Base-by-base conservation (phyloP, 1,140 invertebrate genomes). In the Drosophila pseudoananassae region DNA sequence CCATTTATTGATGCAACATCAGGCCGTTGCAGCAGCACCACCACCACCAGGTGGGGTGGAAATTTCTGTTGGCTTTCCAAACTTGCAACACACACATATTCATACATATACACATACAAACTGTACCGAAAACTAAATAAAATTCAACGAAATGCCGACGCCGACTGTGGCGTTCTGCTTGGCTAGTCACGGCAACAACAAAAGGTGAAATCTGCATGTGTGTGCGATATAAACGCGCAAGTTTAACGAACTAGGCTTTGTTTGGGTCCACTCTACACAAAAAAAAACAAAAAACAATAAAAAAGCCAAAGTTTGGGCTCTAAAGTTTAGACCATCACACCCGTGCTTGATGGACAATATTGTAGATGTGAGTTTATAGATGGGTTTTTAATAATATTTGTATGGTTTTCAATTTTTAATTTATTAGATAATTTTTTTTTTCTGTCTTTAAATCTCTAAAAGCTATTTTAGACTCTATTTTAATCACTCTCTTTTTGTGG, bases 181-280 rank as follows among this genome's bases (percentile, higher is more conserved):
- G 71, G 83, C 55, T 87, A 79, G 51, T 58, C 66, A 27, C 40
- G 31, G 57, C 66, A 50, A 56, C 81, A 50, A 56, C 65, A 61
- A 61, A 49, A 49, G 61, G 20, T 61, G 64, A 63, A 53, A 69
- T 52, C 61, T 31, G 49, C 51, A 74, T 61, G 77, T 65, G 68
- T 60, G 61, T 63, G 73, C 64, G 25, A 78, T 61, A 88, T 88
- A 87, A 87, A 68, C 83, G 74, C 60, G 29, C 50, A 71, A 73
- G 83, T 87, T 87, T 87, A 87, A 88, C 76, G 83, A 87, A 87
- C 83, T 87, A 60, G 50, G 75, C 73, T 76, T 88, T 71, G 58
- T 51, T 50, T 73, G 59, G 64, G 66, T 83, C 60, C 55, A 47
- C 33, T 43, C 69, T 63, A 58, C 43, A 4, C 40, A 10, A 2